Percentiles rank a stretch among this genome's conserved stretches.
Evolutionary conservation across 2,888 invertebrate species (phyloP).

Genomic region (Heliconius cydno): DNA sequence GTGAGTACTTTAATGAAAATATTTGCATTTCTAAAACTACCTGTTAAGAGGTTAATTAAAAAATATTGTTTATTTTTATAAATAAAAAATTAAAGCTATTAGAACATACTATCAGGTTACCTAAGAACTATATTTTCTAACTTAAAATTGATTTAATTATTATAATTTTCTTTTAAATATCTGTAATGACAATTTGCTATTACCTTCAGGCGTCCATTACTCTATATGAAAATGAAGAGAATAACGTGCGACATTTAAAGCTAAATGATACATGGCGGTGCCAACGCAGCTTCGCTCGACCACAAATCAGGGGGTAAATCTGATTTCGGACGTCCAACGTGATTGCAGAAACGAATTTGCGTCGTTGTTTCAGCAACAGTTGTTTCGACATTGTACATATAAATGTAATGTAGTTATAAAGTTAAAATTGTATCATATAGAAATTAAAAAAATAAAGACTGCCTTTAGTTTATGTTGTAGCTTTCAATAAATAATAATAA

Average conservation of each 20-base stretch:
- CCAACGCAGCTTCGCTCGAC: slow-evolving; percentile 56
- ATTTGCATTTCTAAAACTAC: too few relatives aligned
- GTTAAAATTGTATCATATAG: background rate
- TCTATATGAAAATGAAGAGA: background rate
- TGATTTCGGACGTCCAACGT: slow-evolving; percentile 73
- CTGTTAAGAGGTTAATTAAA: too few relatives aligned
- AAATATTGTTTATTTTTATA: too few relatives aligned
- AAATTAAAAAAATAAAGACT: background rate
- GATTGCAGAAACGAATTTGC: slow-evolving; percentile 68
- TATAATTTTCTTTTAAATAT: too few relatives aligned
- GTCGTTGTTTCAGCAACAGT: slow-evolving; percentile 48
- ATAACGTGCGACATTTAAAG: slow-evolving; percentile 42
- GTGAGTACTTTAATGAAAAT: too few relatives aligned
- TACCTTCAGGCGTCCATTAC: too few relatives aligned
- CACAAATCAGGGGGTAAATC: slow-evolving; percentile 80
- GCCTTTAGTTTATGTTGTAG: background rate
- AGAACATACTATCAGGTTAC: too few relatives aligned
- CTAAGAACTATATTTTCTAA: too few relatives aligned
- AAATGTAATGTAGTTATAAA: slow-evolving; percentile 31
- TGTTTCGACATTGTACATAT: slow-evolving; percentile 47
- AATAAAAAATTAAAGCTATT: too few relatives aligned
- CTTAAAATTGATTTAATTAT: too few relatives aligned
- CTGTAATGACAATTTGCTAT: too few relatives aligned
- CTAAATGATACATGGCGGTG: slow-evolving; percentile 41
- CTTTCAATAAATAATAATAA: background rate